These are phyloP conservation scores for Lycaena phlaeas DNA, from an alignment of 2,888 invertebrate genomes.

Conservation along the genomic window DNA sequence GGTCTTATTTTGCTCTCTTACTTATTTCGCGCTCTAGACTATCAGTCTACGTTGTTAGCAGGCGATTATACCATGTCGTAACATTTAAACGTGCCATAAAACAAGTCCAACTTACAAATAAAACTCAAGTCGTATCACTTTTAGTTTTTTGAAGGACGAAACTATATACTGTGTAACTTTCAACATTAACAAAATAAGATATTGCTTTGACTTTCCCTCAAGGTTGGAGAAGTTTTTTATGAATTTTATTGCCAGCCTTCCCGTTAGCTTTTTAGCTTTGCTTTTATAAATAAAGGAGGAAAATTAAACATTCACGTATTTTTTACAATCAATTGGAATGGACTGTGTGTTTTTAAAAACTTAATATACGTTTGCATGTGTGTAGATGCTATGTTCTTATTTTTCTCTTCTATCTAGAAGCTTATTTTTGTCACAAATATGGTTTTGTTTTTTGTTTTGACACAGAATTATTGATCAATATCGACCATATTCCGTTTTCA, in stretches of 20 bases:
- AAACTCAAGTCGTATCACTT: not conserved
- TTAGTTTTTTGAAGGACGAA: constrained; percentile 7
- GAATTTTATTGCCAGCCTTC: constrained; percentile 1
- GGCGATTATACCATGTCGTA: not conserved
- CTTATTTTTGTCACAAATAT: too few relatives aligned
- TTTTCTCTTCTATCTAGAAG: too few relatives aligned
- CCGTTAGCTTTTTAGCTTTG: not conserved
- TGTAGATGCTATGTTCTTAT: not conserved
- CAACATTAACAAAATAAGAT: constrained; percentile 4
- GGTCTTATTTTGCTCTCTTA: too few relatives aligned
- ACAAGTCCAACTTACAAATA: not conserved
- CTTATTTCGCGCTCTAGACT: too few relatives aligned
- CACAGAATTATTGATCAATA: too few relatives aligned
- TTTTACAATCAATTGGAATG: too few relatives aligned
- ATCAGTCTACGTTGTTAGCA: too few relatives aligned
- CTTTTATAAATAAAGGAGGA: not conserved
- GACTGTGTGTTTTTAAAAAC: too few relatives aligned
- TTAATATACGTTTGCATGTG: too few relatives aligned
- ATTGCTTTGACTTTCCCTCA: constrained; percentile 2
- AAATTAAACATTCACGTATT: too few relatives aligned
- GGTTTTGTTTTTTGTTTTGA: too few relatives aligned
- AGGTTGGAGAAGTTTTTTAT: not conserved
- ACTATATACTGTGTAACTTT: constrained; percentile 2
- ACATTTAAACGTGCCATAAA: not conserved
- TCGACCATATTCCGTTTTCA: too few relatives aligned